A percentile compares a stretch with the other conserved stretches of the same genome.
phyloP scores from a whole-genome alignment of 2,888 invertebrate genomes.

The Pterobdella sp. region DNA sequence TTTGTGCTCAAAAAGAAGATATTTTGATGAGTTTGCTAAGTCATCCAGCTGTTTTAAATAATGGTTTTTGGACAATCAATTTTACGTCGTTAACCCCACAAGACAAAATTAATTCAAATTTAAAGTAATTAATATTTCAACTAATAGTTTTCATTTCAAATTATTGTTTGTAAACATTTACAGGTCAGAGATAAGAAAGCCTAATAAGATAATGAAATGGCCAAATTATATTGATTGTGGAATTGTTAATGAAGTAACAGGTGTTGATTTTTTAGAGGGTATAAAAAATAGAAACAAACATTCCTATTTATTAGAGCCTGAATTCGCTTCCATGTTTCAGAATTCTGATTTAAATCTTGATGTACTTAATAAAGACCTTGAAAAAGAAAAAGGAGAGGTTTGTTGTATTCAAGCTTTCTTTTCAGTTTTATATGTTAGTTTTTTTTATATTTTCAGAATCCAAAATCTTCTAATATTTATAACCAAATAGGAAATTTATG shows the following conservation, averaged over 20 bases:
- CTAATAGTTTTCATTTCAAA: background rate
- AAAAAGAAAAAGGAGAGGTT: slow-evolving; percentile 46
- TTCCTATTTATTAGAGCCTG: slow-evolving; percentile 74
- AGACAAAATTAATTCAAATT: background rate
- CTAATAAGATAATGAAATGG: slow-evolving; percentile 12
- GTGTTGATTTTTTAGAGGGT: slow-evolving; percentile 70
- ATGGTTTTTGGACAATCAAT: slow-evolving; percentile 41
- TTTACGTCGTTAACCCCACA: background rate
- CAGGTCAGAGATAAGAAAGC: slow-evolving; percentile 26
- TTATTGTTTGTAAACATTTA: slow-evolving; percentile 17
- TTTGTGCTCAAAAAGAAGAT: background rate
- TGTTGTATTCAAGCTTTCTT: slow-evolving; percentile 24
- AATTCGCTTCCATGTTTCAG: slow-evolving; percentile 49
- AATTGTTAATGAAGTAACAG: slow-evolving; percentile 66
- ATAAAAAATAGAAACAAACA: slow-evolving; percentile 74
- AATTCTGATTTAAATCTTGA: slow-evolving; percentile 47
- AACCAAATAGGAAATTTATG: slow-evolving; percentile 87
- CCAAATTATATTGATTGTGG: slow-evolving; percentile 58
- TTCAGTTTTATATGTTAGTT: background rate
- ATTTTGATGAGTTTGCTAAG: slow-evolving; percentile 42
- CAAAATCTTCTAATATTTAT: slow-evolving; percentile 69
- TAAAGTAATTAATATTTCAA: too few relatives aligned
- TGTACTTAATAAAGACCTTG: slow-evolving; percentile 45
- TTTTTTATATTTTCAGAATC: slow-evolving; percentile 43
- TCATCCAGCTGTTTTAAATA: slow-evolving; percentile 40